phyloP scores from a whole-genome alignment of 2,888 invertebrate genomes.

The Hesperia comma region DNA sequence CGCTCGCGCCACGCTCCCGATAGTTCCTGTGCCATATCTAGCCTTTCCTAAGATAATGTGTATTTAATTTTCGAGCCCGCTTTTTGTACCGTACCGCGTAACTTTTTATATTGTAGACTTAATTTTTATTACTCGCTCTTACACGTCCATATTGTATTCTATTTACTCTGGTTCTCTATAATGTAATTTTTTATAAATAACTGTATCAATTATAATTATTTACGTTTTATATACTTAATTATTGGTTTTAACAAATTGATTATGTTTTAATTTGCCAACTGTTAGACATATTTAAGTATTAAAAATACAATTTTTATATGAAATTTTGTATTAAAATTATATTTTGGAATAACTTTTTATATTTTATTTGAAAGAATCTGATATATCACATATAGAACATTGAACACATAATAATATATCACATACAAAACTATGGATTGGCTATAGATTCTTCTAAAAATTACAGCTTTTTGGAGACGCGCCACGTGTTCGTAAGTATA shows the following conservation, averaged over 20 bases:
- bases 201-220: constrained; percentile 52
- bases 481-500: too few species aligned
- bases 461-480: too few species aligned
- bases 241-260: constrained; percentile 46
- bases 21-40: constrained; percentile 81
- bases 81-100: constrained; percentile 75
- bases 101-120: constrained; percentile 64
- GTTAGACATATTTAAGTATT: constrained; percentile 73
- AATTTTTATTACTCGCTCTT: constrained; percentile 61
- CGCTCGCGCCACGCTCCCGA: constrained; percentile 59
- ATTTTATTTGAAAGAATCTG: constrained; percentile 32
- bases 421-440: too few species aligned
- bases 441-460: too few species aligned
- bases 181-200: constrained; percentile 56
- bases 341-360: constrained; percentile 62
- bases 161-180: constrained; percentile 59
- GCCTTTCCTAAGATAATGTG: constrained; percentile 64
- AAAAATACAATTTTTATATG: constrained; percentile 61
- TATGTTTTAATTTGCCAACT: constrained; percentile 59
- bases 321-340: constrained; percentile 78
- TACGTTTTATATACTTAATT: constrained; percentile 41
- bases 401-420: too few species aligned
- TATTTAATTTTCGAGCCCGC: constrained; percentile 73
- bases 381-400: too few species aligned
- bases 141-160: constrained; percentile 63